Evolutionary conservation across 64 coral and sea anemone genomes (phyloP), one percentile per base, ranked within the genome.

Genomic region (Montipora capricornis): DNA sequence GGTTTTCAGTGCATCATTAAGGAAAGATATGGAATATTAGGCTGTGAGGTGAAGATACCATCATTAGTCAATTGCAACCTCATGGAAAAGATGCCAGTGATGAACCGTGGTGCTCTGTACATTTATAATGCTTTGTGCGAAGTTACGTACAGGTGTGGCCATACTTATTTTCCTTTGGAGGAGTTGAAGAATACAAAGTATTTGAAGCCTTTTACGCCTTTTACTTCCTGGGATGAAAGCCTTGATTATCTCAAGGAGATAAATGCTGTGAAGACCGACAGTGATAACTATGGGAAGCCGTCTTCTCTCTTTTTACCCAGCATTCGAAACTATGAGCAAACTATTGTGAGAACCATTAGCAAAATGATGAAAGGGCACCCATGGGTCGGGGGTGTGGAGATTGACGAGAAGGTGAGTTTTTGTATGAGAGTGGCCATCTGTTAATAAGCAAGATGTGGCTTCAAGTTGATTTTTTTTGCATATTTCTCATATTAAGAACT

Each of bases 21-120:
- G 12, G 6, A 50, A 7, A 74, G 68, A 8, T 88, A 24, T 57
- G 12, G 6, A 8, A 24, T 88, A 13, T 37, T 24, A 11, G 46
- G 68, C 6, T 88, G 67, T 76, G 84, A 88, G 7, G 84, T 20
- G 5, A 88, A 88, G 68, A 11, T 88, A 4, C 4, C 26, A 37
- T 74, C 84, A 22, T 58, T 88, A 44, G 3, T 50, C 7, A 61
- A 88, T 16, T 74, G 84, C 45, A 74, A 88, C 46, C 46, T 88
- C 7, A 29, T 88, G 4, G 3, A 57, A 8, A n/a, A 22, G 24
- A 76, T 76, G 68, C 84, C 84, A 20, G 68, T 76, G 45, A 26
- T n/a, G 2, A 76, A 46, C 44, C n/a, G 46, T 52, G 84, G 53
- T 88, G 67, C 68, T 49, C 74, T 88, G 45, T 17, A 5, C 15